Percentiles rank a stretch among this genome's conserved stretches.
These are phyloP conservation scores for Dufourea novaeangliae DNA, from an alignment of 1,140 invertebrate species.

Conservation along the genomic window DNA sequence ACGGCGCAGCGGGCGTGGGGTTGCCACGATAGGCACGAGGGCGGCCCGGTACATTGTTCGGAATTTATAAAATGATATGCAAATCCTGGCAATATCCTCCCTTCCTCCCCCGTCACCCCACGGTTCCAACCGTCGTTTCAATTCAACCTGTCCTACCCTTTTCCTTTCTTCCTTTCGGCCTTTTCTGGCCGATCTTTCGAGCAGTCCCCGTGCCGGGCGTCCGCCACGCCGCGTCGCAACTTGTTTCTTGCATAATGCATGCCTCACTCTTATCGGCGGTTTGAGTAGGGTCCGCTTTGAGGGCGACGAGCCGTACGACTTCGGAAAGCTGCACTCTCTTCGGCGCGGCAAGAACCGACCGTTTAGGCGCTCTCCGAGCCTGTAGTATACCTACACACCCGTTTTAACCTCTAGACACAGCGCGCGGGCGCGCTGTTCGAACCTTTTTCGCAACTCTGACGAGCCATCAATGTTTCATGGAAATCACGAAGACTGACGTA, in stretches of 20 bases:
- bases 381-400: neutral
- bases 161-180: neutral
- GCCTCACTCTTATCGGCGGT: slow-evolving; percentile 43
- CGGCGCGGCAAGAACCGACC: neutral
- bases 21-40: slow-evolving; percentile 10
- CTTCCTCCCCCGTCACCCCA: too few relatives aligned
- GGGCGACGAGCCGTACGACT: neutral
- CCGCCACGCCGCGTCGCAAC: slow-evolving; percentile 19
- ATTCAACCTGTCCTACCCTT: slow-evolving; percentile 27
- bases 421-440: neutral
- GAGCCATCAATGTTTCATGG: slow-evolving; percentile 60
- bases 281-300: slow-evolving; percentile 14
- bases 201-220: neutral
- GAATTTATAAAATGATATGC: slow-evolving; percentile 69
- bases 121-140: slow-evolving; percentile 31
- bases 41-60: slow-evolving; percentile 47
- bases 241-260: slow-evolving; percentile 58
- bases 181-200: neutral
- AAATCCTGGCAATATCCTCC: slow-evolving; percentile 62
- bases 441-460: slow-evolving; percentile 38
- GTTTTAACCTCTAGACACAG: neutral
- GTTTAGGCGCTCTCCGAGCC: slow-evolving; percentile 10
- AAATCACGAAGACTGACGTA: slow-evolving; percentile 62
- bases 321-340: slow-evolving; percentile 18
- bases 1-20: neutral